These are phyloP conservation scores for Melanotaenia trifasciata DNA, from an alignment of 2,797 vertebrate species.

Conservation along the genomic window DNA sequence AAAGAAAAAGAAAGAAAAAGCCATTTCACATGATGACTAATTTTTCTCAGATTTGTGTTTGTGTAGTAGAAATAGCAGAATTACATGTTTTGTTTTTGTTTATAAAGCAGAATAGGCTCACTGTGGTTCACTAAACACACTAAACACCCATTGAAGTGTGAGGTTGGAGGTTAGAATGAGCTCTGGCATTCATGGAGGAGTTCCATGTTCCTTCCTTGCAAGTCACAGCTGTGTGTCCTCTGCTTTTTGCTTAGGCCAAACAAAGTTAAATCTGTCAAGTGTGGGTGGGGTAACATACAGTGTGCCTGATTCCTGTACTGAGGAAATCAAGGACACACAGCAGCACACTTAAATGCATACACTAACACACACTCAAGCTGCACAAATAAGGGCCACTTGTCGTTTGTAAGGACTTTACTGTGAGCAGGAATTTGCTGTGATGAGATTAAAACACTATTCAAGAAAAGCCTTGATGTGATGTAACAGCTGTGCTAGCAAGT, in stretches of 20 bases:
- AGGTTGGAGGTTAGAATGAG: slow-evolving; percentile 46
- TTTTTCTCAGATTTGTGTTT: slow-evolving; percentile 9
- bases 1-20: slow-evolving; percentile 15
- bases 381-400: slow-evolving; percentile 40
- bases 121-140: slow-evolving; percentile 38
- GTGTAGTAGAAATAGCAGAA: slow-evolving; percentile 1
- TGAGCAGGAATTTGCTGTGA: slow-evolving; percentile 46
- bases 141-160: slow-evolving; percentile 29
- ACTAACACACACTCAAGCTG: background rate
- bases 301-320: slow-evolving; percentile 27
- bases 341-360: slow-evolving; percentile 8
- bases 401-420: slow-evolving; percentile 56
- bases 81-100: slow-evolving; percentile 5
- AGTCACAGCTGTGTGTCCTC: slow-evolving; percentile 68
- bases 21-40: background rate
- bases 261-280: slow-evolving; percentile 61
- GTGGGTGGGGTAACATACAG: slow-evolving; percentile 53
- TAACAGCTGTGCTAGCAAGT: slow-evolving; percentile 53
- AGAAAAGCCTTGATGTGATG: slow-evolving; percentile 42
- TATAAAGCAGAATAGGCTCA: slow-evolving; percentile 7
- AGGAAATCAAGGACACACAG: slow-evolving; percentile 10
- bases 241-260: slow-evolving; percentile 64
- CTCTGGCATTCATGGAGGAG: slow-evolving; percentile 45
- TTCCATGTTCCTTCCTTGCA: slow-evolving; percentile 59
- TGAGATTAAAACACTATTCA: slow-evolving; percentile 41